Conservation (phyloP, 2,113 vertebrate species). For the Notechis scutatus region DNA sequence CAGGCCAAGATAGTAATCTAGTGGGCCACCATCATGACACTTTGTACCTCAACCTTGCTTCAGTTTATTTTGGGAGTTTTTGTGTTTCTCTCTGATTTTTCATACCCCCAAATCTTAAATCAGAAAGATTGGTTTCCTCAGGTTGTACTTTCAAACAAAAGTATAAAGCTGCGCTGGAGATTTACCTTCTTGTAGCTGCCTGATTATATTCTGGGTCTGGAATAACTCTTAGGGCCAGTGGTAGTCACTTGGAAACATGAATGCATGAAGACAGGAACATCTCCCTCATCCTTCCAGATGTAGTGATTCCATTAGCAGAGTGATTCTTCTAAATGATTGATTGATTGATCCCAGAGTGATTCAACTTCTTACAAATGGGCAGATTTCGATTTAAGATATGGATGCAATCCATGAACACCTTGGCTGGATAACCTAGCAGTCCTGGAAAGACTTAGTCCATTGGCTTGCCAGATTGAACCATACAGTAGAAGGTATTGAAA, state of each 20-base stretch:
- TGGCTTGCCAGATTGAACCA: background rate
- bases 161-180: conserved; percentile 7
- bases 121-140: background rate
- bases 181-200: background rate
- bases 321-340: background rate
- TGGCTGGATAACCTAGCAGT: background rate
- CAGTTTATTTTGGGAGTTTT: background rate
- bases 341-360: background rate
- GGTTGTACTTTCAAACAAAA: background rate
- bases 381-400: background rate
- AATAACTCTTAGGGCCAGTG: conserved; percentile 13
- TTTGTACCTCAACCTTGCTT: background rate
- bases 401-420: background rate
- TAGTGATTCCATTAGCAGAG: background rate
- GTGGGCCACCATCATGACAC: background rate
- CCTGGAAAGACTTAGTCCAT: background rate
- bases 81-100: background rate
- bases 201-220: background rate
- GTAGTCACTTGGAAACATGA: background rate
- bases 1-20: background rate
- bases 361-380: background rate
- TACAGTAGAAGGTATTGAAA: background rate
- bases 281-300: background rate
- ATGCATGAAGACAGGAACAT: background rate
- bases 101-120: background rate